Conservation (phyloP, 1,140 invertebrate species). For the Apis mellifera region DNA sequence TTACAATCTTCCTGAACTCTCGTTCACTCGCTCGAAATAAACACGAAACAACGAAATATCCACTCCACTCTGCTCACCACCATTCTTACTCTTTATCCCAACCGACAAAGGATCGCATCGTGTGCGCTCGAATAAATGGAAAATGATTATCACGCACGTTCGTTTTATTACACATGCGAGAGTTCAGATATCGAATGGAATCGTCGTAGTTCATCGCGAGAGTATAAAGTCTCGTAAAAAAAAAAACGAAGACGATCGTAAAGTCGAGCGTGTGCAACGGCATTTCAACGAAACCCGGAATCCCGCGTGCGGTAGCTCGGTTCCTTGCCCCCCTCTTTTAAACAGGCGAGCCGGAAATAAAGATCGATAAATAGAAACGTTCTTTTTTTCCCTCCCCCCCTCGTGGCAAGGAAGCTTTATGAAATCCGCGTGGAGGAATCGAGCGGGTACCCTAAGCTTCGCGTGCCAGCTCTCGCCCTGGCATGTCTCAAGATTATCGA, state of each 20-base stretch:
- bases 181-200: constrained; percentile 17
- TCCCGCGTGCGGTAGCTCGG: neutral
- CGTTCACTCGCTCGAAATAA: too few species aligned
- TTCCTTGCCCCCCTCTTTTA: neutral
- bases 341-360: constrained; percentile 13
- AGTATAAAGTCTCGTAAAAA: constrained; percentile 61
- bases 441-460: constrained; percentile 7
- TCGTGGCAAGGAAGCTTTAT: constrained; percentile 17
- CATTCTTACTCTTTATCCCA: too few species aligned
- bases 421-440: constrained; percentile 12
- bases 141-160: constrained; percentile 30
- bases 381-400: neutral
- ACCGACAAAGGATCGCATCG: too few species aligned
- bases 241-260: constrained; percentile 60
- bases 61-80: too few species aligned
- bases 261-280: constrained; percentile 52
- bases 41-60: too few species aligned
- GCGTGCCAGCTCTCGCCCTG: constrained; percentile 30
- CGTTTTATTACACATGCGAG: constrained; percentile 6
- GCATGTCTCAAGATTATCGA: constrained; percentile 35
- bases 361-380: constrained; percentile 50
- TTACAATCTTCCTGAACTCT: too few species aligned
- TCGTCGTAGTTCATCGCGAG: constrained; percentile 39
- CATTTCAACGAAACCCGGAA: constrained; percentile 7
- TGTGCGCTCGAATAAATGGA: neutral